Conservation (phyloP, 2,797 vertebrate genomes). For the Phrynocephalus guinanensis region DNA sequence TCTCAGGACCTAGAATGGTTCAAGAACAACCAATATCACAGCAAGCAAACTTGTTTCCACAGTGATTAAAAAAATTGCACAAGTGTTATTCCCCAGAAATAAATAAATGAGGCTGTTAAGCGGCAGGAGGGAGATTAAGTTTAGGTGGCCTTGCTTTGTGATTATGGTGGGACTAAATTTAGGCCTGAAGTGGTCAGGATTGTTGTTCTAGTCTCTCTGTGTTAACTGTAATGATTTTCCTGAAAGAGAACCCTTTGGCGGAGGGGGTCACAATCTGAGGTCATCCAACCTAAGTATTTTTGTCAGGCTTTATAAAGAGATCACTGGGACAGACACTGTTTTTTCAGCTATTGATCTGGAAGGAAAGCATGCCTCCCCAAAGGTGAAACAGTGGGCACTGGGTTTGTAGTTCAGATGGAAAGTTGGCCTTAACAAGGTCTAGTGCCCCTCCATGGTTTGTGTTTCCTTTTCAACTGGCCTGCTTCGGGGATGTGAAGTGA, state of each 20-base stretch:
- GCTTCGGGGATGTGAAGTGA: not conserved
- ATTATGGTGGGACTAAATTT: not conserved
- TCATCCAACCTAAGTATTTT: conserved; percentile 19
- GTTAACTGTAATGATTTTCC: conserved; percentile 9
- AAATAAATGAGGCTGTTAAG: too few species aligned
- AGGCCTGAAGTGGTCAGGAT: not conserved
- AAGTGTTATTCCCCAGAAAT: too few species aligned
- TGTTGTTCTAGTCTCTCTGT: not conserved
- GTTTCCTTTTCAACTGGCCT: not conserved
- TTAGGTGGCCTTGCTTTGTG: not conserved
- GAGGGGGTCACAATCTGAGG: not conserved
- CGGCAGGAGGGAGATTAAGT: too few species aligned
- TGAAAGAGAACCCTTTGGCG: conserved; percentile 19
- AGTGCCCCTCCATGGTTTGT: not conserved
- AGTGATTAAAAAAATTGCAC: too few species aligned
- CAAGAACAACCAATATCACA: too few species aligned
- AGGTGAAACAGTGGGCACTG: not conserved
- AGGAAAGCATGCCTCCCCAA: not conserved
- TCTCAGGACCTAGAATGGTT: too few species aligned
- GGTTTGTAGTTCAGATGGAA: not conserved
- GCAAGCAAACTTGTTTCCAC: too few species aligned
- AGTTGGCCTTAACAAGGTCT: not conserved
- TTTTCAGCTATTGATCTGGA: not conserved
- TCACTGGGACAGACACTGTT: not conserved
- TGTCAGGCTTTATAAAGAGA: not conserved